Base-by-base conservation (phyloP, 1,140 invertebrate species). In the Mercenaria mercenaria region DNA sequence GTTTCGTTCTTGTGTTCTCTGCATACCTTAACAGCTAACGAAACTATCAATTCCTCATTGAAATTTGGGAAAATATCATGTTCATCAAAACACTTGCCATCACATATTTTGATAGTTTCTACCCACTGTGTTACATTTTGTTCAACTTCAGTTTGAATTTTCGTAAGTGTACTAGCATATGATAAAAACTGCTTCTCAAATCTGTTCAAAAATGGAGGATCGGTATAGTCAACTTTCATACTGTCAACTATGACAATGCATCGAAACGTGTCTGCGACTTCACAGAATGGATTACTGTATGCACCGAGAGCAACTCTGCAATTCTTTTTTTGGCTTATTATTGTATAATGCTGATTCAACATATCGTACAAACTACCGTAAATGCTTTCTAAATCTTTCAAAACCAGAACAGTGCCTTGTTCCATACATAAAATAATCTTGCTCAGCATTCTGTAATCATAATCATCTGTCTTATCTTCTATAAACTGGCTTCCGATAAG, bases 331-430 rank as follows among this genome's bases (percentile, higher is more conserved):
- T 91, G 89, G 8, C 89, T 91, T 34, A 92, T 89, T 47, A 87
- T 76, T 23, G 90, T 91, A 43, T 93, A 93, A 69, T 93, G 92
- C 52, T 93, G 93, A 86, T 93, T 93, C 0, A 93, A 86, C 86
- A 92, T 91, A 72, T 92, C 92, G 87, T 93, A 93, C 37, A 93
- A 74, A 86, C 92, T 93, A 23, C 92, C 92, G 79, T 93, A 93
- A 0, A 93, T 89, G 67, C 32, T 90, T 32, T 93, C 92, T 8
- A 92, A 56, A 41, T 93, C 91, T n/a, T 92, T 90, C 37, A 93
- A 84, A 32, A 93, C 82, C 50, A 93, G 47, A 41, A 92, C 84
- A 61, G 76, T 77, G 0, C 92, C 92, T 52, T 91, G 82, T 90
- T 93, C 92, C 93, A 93, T 93, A 47, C 93, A 93, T 26, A 93